Evolutionary conservation across 2,113 vertebrate genomes (phyloP), one percentile per base, ranked within the genome.

Genomic region (Thamnaconus septentrionalis): DNA sequence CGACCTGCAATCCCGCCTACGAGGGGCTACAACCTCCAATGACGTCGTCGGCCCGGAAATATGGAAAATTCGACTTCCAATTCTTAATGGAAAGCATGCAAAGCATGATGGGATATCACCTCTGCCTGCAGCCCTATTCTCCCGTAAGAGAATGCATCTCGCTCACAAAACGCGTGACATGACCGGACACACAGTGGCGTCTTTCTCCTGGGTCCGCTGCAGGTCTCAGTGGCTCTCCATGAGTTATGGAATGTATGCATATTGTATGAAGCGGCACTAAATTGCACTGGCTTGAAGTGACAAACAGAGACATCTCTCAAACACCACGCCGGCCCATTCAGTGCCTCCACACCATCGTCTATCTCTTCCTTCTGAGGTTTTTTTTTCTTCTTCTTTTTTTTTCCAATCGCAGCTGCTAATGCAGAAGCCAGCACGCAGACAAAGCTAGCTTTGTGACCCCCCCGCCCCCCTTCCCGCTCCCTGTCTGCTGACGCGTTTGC

Each of bases 401-500:
- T 53, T 39, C 86, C 86, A 85, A 87, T 88, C 88, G 89, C 88
- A 92, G 91, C 90, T 92, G 90, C 89, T 91, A 87, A 88, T 78
- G 86, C 87, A 86, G 89, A 81, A 88, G 87, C 88, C 84, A 84
- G 84, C 76, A 61, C 67, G 66, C 63, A 85, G 61, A 93, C 90
- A 92, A 91, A 87, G 90, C 83, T 85, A 82, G 84, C 89, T 90
- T 92, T 93, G 90, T 92, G 81, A 71, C 80, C 75, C 75, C 64
- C 49, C 48, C 39, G 48, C 50, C 51, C 66, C 69, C 31, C 18
- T 40, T 8, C 59, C 64, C 70, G 71, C 75, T 63, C 42, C 46
- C 78, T 79, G 72, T 78, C 83, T 82, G 84, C 88, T 91, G 90
- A 91, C 79, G 74, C 71, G 73, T 84, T 90, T 58, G 61, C 82